Conservation (phyloP, 2,113 vertebrate genomes). For the Ranitomeya variabilis region DNA sequence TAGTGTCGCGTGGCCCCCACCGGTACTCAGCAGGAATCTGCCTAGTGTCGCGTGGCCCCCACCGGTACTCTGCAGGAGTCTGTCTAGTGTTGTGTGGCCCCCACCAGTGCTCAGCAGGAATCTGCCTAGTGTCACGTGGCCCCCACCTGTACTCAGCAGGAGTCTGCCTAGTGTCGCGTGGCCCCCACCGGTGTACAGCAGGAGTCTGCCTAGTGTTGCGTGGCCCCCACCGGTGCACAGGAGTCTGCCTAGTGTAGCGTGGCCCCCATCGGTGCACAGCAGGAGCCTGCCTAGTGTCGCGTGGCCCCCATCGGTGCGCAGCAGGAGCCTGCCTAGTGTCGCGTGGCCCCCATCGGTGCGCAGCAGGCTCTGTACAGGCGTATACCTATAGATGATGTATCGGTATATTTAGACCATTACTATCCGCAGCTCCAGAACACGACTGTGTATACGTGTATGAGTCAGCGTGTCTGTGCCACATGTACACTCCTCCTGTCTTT, state of each 20-base stretch:
- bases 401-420: conserved; percentile 22
- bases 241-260: background rate
- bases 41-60: background rate
- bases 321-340: no score
- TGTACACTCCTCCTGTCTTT: background rate
- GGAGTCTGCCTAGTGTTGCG: no score
- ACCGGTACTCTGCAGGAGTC: background rate
- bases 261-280: background rate
- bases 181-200: background rate
- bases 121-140: background rate
- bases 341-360: background rate
- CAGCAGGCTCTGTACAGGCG: background rate
- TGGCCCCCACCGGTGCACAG: background rate
- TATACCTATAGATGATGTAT: background rate
- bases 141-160: background rate
- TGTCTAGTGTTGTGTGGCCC: background rate
- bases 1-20: background rate
- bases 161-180: background rate
- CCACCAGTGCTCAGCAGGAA: background rate
- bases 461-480: conserved; percentile 1
- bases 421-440: background rate
- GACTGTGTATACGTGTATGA: conserved; percentile 14
- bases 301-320: no score
- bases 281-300: background rate
- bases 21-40: background rate